Percentiles rank a stretch among this genome's conserved stretches.
These are phyloP conservation scores for Isaurus tuberculatus DNA, from an alignment of 92 coral and sea anemone species.

Conservation along the genomic window DNA sequence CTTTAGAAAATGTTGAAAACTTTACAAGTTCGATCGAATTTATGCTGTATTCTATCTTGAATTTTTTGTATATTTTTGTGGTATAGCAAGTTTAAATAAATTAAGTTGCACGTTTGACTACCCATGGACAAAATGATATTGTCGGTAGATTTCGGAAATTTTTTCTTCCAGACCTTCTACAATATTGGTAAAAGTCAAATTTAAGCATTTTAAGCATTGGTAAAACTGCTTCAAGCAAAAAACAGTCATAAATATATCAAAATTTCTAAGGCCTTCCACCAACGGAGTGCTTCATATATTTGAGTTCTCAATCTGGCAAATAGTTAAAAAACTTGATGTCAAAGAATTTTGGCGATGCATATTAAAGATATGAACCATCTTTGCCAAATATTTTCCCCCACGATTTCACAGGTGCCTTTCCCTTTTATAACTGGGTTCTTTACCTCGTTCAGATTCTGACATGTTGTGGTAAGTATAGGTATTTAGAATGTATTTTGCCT, in stretches of 20 bases:
- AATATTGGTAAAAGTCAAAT: constrained; percentile 1
- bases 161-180: not conserved
- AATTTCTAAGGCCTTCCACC: too few relatives aligned
- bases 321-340: too few relatives aligned
- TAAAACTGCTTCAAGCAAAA: not conserved
- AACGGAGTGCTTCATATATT: too few relatives aligned
- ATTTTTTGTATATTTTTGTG: not conserved
- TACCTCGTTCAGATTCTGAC: too few relatives aligned
- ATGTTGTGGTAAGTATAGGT: too few relatives aligned
- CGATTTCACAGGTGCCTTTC: too few relatives aligned
- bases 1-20: not conserved
- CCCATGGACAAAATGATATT: not conserved
- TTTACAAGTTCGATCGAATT: not conserved
- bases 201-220: not conserved
- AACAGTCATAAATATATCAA: not conserved
- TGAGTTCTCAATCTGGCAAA: too few relatives aligned
- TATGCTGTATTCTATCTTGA: not conserved
- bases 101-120: not conserved
- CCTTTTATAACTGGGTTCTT: too few relatives aligned
- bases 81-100: not conserved
- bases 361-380: too few relatives aligned
- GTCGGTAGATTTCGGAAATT: constrained; percentile 24
- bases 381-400: too few relatives aligned
- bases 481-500: too few relatives aligned
- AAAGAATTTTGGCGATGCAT: too few relatives aligned